phyloP scores from a whole-genome alignment of 2,797 vertebrate species.

The Syngnathus acus region DNA sequence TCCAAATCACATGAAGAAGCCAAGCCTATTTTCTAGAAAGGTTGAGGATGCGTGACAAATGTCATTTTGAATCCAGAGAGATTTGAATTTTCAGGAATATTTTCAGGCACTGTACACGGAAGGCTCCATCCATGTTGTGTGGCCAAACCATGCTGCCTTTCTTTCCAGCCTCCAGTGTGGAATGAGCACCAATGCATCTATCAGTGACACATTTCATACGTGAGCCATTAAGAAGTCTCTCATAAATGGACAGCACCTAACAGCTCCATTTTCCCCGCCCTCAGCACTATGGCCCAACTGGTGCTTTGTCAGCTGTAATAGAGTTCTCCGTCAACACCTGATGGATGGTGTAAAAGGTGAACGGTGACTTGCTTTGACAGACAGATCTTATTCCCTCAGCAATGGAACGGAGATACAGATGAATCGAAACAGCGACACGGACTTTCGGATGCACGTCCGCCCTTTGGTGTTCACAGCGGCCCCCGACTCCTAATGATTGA shows the following conservation, averaged over 20 bases:
- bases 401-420: neutral
- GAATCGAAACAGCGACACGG: neutral
- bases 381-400: neutral
- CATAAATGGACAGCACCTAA: conserved; percentile 24
- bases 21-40: neutral
- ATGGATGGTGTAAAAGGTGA: conserved; percentile 21
- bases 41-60: neutral
- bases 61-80: no score
- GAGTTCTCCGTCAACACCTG: conserved; percentile 23
- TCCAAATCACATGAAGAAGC: neutral
- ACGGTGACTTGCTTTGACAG: neutral
- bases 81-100: no score
- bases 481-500: conserved; percentile 12
- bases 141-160: neutral
- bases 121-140: neutral
- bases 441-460: neutral
- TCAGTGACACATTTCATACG: conserved; percentile 10
- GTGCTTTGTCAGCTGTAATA: conserved; percentile 22
- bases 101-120: no score
- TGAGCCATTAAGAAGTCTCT: conserved; percentile 9
- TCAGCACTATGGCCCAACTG: conserved; percentile 13
- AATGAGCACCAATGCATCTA: neutral
- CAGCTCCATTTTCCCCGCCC: conserved; percentile 12
- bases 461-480: neutral
- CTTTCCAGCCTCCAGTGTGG: neutral